phyloP scores from a whole-genome alignment of 2,113 vertebrate genomes.

The Caloenas nicobarica region DNA sequence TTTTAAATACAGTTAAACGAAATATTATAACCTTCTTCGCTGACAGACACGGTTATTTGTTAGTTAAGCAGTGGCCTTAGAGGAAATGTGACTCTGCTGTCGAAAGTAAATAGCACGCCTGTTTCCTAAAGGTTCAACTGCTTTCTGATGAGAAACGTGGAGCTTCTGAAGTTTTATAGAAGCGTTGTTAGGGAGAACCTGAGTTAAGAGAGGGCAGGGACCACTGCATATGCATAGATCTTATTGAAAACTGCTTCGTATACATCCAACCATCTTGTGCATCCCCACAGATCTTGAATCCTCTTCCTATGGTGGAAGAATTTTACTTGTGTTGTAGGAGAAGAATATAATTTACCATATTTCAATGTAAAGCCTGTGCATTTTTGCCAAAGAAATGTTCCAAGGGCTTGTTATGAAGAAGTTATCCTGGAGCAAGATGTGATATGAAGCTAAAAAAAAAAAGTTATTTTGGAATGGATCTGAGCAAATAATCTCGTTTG shows the following conservation, averaged over 20 bases:
- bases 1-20: background rate
- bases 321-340: background rate
- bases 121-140: background rate
- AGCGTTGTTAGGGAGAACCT: background rate
- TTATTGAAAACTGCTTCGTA: background rate
- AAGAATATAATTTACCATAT: background rate
- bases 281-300: background rate
- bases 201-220: background rate
- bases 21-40: background rate
- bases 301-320: background rate
- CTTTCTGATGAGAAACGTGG: background rate
- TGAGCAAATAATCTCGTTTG: background rate
- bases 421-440: background rate
- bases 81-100: background rate
- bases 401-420: background rate
- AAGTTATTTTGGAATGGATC: background rate
- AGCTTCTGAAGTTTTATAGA: background rate
- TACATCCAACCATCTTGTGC: rapidly evolving
- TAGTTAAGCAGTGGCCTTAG: background rate
- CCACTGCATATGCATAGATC: background rate
- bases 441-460: background rate
- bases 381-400: background rate
- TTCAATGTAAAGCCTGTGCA: background rate
- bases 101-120: background rate
- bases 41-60: background rate